Base-by-base conservation (phyloP, 2,888 invertebrate genomes). In the Scaptomyza tumidula region DNA sequence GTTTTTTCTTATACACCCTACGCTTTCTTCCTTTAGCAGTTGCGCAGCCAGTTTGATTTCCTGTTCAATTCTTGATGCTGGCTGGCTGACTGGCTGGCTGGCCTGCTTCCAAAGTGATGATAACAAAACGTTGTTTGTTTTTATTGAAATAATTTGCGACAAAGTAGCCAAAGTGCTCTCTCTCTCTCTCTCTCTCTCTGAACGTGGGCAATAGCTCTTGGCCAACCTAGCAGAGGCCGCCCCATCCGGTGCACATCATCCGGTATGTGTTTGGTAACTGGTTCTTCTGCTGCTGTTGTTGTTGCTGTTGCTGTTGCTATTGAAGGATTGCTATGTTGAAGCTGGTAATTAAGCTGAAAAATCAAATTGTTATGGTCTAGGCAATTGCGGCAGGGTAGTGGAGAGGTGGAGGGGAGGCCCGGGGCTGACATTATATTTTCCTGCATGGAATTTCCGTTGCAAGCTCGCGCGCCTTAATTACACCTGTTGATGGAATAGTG, bases 21-120 rank as follows among this genome's bases (percentile, higher is more conserved):
- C 71, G 57, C 48, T 75, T 71, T 61, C 61, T 69, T 45, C 61
- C 63, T 71, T 73, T 43, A 10, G 49, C 75, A 56, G 52, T 67
- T 63, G 66, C 43, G 71, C 78, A 90, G 90, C 91, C 90, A 90
- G 91, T 90, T 91, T 77, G 88, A 86, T 88, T 91, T 90, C 90
- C 90, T 90, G 90, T 89, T 61, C 59, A 48, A 53, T 64, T 60
- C 46, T 69, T 56, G 43, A 37, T 59, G 58, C 50, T 27, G 66
- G 72, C 66, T n/a, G n/a, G n/a, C n/a, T n/a, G n/a, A n/a, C n/a
- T n/a, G n/a, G n/a, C n/a, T n/a, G n/a, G 58, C 50, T 27, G 66
- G 72, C 66, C 66, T 61, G 75, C 62, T 59, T 52, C 60, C 79
- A 68, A 80, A 70, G 70, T 78, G 85, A 66, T 78, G 85, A 70